These are phyloP conservation scores for Octonoba sinensis DNA, from an alignment of 2,888 invertebrate species.

Conservation along the genomic window DNA sequence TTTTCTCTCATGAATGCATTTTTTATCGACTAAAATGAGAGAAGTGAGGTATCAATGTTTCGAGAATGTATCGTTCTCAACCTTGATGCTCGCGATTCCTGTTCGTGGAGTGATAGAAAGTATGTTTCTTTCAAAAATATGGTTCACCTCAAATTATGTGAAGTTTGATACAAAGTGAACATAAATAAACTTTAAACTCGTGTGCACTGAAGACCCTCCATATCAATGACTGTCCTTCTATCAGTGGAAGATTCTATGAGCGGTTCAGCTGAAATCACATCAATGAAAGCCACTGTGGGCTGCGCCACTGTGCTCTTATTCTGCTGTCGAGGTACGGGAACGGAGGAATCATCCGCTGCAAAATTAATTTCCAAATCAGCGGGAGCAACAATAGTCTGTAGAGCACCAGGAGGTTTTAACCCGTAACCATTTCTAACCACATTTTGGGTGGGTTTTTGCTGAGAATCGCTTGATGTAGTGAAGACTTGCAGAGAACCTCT, in stretches of 20 bases:
- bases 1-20: no score
- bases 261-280: constrained; percentile 53
- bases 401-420: constrained; percentile 1
- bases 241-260: constrained; percentile 1
- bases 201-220: constrained; percentile 59
- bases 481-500: constrained; percentile 56
- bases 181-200: constrained; percentile 24
- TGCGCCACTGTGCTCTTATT: not conserved
- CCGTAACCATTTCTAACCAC: constrained; percentile 25
- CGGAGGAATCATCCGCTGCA: not conserved
- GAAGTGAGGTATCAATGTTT: no score
- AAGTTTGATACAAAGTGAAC: no score
- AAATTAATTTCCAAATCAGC: constrained; percentile 19
- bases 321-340: not conserved
- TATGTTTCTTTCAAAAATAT: no score
- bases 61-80: no score
- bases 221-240: constrained; percentile 40
- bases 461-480: not conserved
- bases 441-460: not conserved
- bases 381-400: not conserved
- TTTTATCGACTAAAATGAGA: no score
- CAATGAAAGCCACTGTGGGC: constrained; percentile 26
- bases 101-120: no score
- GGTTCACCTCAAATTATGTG: no score
- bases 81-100: no score